A percentile compares a stretch with the other conserved stretches of the same genome.
phyloP scores from a whole-genome alignment of 2,797 vertebrate species.

The Sardinella longiceps region DNA sequence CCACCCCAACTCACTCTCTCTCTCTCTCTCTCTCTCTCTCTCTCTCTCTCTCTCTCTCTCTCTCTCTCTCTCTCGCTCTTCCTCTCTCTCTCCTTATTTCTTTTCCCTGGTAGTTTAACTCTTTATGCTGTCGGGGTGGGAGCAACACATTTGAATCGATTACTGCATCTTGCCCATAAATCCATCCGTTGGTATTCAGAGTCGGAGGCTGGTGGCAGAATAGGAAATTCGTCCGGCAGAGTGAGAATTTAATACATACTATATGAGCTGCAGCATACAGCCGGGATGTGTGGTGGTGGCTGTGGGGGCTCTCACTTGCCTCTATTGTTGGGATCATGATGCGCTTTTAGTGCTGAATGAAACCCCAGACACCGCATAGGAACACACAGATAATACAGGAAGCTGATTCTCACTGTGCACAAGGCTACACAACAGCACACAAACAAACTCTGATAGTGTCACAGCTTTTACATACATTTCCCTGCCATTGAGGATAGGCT shows the following conservation, averaged over 20 bases:
- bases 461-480: background rate
- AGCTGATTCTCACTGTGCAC: background rate
- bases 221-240: slow-evolving; percentile 57
- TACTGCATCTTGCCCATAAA: slow-evolving; percentile 63
- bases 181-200: slow-evolving; percentile 62
- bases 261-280: slow-evolving; percentile 58
- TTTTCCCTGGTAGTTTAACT: background rate
- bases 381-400: background rate
- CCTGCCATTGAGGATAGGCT: background rate
- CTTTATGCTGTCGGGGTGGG: slow-evolving; percentile 31
- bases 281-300: too few species aligned
- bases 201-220: slow-evolving; percentile 34
- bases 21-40: slow-evolving; percentile 30
- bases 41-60: slow-evolving; percentile 23
- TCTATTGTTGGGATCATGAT: slow-evolving; percentile 63
- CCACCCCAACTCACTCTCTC: slow-evolving; percentile 1
- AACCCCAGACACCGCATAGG: slow-evolving; percentile 51
- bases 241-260: slow-evolving; percentile 64
- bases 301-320: slow-evolving; percentile 29
- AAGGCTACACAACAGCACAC: background rate
- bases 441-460: background rate
- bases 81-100: slow-evolving; percentile 33
- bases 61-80: slow-evolving; percentile 33
- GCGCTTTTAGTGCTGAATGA: slow-evolving; percentile 58
- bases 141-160: slow-evolving; percentile 45